Conservation (phyloP, 1,140 invertebrate species). For the Aphis craccivora region DNA sequence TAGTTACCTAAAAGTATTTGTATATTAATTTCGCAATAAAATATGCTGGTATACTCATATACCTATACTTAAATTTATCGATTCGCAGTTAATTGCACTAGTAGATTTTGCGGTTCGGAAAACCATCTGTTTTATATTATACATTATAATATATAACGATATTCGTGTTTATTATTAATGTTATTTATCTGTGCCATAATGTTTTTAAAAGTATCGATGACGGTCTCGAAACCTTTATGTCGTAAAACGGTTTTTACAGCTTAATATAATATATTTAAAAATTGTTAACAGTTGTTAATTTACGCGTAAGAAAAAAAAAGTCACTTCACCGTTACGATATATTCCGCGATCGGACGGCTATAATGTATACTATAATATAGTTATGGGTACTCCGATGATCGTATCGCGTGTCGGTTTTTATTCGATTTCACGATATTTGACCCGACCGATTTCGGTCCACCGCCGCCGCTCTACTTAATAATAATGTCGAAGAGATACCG, state of each 20-base stretch:
- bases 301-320: background rate
- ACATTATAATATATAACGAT: background rate
- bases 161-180: slow-evolving; percentile 2
- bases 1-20: background rate
- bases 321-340: background rate
- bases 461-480: background rate
- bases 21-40: background rate
- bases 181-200: background rate
- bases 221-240: background rate
- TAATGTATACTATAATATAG: background rate
- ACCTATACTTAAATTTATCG: background rate
- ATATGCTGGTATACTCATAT: background rate
- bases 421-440: background rate
- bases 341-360: background rate
- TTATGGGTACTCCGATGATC: background rate
- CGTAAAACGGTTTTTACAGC: background rate
- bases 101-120: background rate
- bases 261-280: background rate
- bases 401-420: background rate
- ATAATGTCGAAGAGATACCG: background rate
- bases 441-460: background rate
- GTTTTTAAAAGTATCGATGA: background rate
- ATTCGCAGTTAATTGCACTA: background rate
- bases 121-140: background rate
- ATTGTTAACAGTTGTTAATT: background rate